Conservation (phyloP, 2,797 vertebrate species). For the Falco peregrinus region DNA sequence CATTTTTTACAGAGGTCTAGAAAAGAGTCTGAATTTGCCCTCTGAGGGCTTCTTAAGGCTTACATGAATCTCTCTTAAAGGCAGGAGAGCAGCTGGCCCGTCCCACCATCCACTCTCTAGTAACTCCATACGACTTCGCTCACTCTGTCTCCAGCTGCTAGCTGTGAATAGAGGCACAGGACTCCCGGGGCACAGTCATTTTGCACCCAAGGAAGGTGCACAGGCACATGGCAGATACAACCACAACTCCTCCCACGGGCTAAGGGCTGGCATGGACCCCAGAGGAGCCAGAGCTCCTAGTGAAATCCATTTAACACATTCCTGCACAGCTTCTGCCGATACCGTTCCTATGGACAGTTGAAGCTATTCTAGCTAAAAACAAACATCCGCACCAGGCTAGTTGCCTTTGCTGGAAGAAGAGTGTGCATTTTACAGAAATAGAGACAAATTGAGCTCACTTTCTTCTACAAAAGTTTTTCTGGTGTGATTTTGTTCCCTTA, state of each 20-base stretch:
- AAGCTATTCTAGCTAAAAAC: neutral
- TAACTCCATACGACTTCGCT: accelerated
- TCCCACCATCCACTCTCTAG: neutral
- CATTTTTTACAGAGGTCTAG: neutral
- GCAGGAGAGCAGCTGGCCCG: neutral
- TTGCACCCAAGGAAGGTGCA: neutral
- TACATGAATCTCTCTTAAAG: neutral
- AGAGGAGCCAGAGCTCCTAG: neutral
- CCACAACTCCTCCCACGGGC: neutral
- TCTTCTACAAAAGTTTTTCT: neutral
- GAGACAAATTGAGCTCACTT: neutral
- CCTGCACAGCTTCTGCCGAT: neutral
- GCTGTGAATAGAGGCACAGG: neutral
- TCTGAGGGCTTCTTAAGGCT: neutral
- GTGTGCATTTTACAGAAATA: neutral
- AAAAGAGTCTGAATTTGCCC: neutral
- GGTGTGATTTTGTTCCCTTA: neutral
- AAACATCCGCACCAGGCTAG: neutral
- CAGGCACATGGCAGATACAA: slow-evolving; percentile 4
- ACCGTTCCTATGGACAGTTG: neutral
- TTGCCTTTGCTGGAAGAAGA: neutral
- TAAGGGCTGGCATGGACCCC: neutral
- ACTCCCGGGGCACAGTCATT: neutral
- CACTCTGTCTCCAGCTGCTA: neutral
- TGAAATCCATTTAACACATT: slow-evolving; percentile 36